phyloP scores from a whole-genome alignment of 2,113 vertebrate genomes.

The Cariama cristata region DNA sequence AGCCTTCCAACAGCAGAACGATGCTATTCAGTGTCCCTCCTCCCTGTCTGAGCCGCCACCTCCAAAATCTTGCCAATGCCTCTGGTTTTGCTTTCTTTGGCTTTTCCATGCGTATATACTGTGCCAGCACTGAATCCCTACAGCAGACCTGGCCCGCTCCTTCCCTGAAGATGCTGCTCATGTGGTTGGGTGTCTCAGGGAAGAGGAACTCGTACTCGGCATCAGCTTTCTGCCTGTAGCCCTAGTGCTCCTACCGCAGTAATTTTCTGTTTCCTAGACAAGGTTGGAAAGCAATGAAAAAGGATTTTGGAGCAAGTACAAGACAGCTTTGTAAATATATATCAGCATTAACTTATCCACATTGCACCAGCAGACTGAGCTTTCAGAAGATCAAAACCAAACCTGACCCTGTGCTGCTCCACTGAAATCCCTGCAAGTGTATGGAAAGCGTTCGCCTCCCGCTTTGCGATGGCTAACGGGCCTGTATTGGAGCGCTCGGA shows the following conservation, averaged over 20 bases:
- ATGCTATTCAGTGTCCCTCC: accelerated
- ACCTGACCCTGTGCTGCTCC: not conserved
- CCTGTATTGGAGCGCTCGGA: not conserved
- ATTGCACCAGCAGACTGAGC: not conserved
- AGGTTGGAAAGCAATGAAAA: not conserved
- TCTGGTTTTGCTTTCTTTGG: not conserved
- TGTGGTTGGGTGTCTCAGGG: not conserved
- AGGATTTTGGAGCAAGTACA: not conserved
- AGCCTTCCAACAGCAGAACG: not conserved
- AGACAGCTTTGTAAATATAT: not conserved
- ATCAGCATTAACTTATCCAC: not conserved
- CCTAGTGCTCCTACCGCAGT: accelerated
- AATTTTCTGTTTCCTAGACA: not conserved
- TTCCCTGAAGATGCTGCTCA: not conserved
- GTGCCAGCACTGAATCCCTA: not conserved
- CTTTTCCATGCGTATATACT: accelerated
- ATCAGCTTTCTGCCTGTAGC: not conserved
- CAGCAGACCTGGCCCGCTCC: not conserved
- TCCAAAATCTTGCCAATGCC: not conserved
- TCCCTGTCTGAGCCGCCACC: not conserved
- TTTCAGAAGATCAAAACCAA: not conserved
- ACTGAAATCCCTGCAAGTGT: not conserved
- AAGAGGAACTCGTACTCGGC: not conserved
- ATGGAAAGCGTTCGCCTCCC: accelerated
- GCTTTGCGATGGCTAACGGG: accelerated